Percentiles rank a stretch among this genome's conserved stretches.
Conservation (phyloP, 1,140 invertebrate species). For the Adelges cooleyi region DNA sequence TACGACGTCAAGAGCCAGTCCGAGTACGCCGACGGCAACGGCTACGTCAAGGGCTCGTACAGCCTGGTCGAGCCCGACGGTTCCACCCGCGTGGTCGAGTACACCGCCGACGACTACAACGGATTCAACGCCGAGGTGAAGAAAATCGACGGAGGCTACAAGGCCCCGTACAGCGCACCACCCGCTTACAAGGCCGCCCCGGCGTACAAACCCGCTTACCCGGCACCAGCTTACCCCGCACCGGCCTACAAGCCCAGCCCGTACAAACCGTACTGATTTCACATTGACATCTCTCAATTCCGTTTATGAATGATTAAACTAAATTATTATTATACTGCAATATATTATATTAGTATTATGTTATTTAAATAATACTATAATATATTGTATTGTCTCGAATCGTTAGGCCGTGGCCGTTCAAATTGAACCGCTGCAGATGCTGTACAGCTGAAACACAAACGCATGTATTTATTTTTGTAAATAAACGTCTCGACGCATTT, state of each 20-base stretch:
- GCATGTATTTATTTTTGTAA: not conserved
- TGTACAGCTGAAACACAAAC: too few species aligned
- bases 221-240: slow-evolving; percentile 33
- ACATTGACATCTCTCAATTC: too few species aligned
- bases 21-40: slow-evolving; percentile 46
- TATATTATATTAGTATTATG: too few species aligned
- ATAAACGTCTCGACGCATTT: not conserved
- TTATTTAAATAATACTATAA: too few species aligned
- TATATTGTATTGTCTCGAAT: too few species aligned
- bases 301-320: too few species aligned
- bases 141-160: slow-evolving; percentile 29
- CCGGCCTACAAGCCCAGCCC: slow-evolving; percentile 15
- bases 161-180: slow-evolving; percentile 35
- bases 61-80: slow-evolving; percentile 42
- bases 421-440: too few species aligned
- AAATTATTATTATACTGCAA: too few species aligned
- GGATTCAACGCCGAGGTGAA: slow-evolving; percentile 44
- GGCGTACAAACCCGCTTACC: slow-evolving; percentile 15
- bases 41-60: slow-evolving; percentile 41
- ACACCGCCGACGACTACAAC: slow-evolving; percentile 58
- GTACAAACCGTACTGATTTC: not conserved
- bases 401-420: too few species aligned
- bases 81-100: slow-evolving; percentile 45
- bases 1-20: slow-evolving; percentile 50
- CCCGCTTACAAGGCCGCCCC: not conserved